Evolutionary conservation across 2,113 vertebrate species (phyloP).

Genomic region (Gadus macrocephalus): DNA sequence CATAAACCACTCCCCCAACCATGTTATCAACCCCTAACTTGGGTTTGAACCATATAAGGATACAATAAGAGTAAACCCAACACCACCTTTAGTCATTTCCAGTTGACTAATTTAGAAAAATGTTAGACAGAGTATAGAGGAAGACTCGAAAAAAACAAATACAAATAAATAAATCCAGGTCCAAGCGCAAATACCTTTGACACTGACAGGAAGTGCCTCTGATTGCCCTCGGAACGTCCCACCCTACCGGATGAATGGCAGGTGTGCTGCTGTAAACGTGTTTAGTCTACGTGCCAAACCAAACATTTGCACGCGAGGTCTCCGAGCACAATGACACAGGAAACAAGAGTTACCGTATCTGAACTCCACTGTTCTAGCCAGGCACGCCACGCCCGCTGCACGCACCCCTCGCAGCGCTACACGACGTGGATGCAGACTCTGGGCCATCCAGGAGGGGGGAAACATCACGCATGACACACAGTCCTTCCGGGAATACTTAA

Average conservation of each 20-base stretch:
- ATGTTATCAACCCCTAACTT: conserved; percentile 11
- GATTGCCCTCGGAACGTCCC: conserved; percentile 58
- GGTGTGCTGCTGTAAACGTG: conserved; percentile 75
- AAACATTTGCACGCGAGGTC: conserved; percentile 39
- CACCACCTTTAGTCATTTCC: neutral
- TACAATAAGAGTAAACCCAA: neutral
- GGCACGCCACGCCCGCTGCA: too few relatives aligned
- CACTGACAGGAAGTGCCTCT: conserved; percentile 59
- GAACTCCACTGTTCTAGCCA: too few relatives aligned
- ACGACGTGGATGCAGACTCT: too few relatives aligned
- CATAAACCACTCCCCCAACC: conserved; percentile 53
- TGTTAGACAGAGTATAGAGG: neutral
- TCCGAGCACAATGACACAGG: conserved; percentile 33
- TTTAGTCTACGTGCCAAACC: conserved; percentile 75
- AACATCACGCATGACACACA: neutral
- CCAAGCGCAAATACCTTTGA: conserved; percentile 7
- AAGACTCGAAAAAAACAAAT: neutral
- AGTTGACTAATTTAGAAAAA: neutral
- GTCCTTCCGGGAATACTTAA: neutral
- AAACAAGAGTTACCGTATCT: conserved; percentile 13
- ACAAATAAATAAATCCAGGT: neutral
- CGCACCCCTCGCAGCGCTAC: too few relatives aligned
- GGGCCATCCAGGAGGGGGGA: too few relatives aligned
- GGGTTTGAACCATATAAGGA: neutral
- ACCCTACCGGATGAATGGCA: conserved; percentile 75